A percentile compares a stretch with the other conserved stretches of the same genome.
phyloP scores from a whole-genome alignment of 2,797 vertebrate species.

The Eulemur rubriventer region DNA sequence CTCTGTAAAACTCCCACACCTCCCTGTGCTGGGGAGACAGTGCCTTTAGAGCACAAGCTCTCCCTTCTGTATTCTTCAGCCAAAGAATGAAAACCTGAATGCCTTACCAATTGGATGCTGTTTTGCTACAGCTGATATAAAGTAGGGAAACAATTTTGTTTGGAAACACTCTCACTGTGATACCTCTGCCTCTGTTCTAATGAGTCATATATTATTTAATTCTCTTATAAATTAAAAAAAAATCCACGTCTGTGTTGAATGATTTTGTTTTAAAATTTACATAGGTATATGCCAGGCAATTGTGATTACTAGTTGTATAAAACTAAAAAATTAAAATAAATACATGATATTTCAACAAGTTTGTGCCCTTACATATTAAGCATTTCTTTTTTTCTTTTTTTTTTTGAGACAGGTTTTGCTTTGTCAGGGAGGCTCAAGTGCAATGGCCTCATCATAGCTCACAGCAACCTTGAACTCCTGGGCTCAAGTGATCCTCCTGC shows the following conservation, averaged over 20 bases:
- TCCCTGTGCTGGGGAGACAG: neutral
- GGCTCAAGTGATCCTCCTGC: neutral
- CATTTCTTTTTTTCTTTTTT: neutral
- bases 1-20: neutral
- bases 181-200: neutral
- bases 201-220: neutral
- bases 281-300: neutral
- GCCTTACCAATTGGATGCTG: neutral
- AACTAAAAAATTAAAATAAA: neutral
- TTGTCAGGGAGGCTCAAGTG: neutral
- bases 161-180: neutral
- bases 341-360: neutral
- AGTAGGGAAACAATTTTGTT: neutral
- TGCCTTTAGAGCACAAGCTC: neutral
- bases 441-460: neutral
- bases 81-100: neutral
- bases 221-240: neutral
- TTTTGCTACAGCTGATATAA: neutral
- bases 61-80: neutral
- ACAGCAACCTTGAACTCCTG: neutral
- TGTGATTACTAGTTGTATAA: neutral
- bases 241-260: neutral
- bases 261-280: constrained; percentile 16
- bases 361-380: neutral
- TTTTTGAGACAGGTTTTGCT: neutral